A percentile compares a stretch with the other conserved stretches of the same genome.
These are phyloP conservation scores for Harpagifer antarcticus DNA, from an alignment of 2,797 vertebrate genomes.

Conservation along the genomic window DNA sequence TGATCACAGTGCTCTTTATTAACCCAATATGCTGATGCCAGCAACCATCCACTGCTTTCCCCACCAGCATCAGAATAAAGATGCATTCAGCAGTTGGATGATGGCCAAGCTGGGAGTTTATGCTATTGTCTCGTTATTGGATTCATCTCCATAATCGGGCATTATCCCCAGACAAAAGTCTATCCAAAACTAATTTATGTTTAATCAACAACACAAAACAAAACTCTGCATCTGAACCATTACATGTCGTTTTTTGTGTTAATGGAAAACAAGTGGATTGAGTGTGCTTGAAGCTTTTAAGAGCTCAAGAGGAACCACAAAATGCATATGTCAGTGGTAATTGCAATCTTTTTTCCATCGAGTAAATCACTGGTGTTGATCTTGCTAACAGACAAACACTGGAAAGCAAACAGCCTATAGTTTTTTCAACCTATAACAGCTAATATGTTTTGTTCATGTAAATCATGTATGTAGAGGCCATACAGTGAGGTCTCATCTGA, in stretches of 20 bases:
- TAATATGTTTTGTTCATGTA: constrained; percentile 12
- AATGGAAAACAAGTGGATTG: constrained; percentile 59
- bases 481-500: constrained; percentile 18
- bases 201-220: constrained; percentile 48
- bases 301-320: constrained; percentile 49
- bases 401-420: background rate
- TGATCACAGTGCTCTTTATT: constrained; percentile 51
- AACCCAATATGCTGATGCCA: constrained; percentile 54
- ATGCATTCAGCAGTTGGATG: constrained; percentile 53
- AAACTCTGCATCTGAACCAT: constrained; percentile 57
- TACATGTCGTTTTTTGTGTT: constrained; percentile 20
- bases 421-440: constrained; percentile 1
- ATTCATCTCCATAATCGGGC: constrained; percentile 53
- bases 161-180: constrained; percentile 51
- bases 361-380: constrained; percentile 18
- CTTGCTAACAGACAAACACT: constrained; percentile 14
- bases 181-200: constrained; percentile 31
- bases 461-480: constrained; percentile 34
- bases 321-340: constrained; percentile 55
- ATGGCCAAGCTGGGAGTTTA: constrained; percentile 45
- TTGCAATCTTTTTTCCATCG: constrained; percentile 31
- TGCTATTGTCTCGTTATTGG: constrained; percentile 59
- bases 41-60: constrained; percentile 28
- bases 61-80: constrained; percentile 32
- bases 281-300: constrained; percentile 58